A percentile compares a stretch with the other conserved stretches of the same genome.
Evolutionary conservation across 2,113 vertebrate species (phyloP).

Genomic region (Ochotona curzoniae): DNA sequence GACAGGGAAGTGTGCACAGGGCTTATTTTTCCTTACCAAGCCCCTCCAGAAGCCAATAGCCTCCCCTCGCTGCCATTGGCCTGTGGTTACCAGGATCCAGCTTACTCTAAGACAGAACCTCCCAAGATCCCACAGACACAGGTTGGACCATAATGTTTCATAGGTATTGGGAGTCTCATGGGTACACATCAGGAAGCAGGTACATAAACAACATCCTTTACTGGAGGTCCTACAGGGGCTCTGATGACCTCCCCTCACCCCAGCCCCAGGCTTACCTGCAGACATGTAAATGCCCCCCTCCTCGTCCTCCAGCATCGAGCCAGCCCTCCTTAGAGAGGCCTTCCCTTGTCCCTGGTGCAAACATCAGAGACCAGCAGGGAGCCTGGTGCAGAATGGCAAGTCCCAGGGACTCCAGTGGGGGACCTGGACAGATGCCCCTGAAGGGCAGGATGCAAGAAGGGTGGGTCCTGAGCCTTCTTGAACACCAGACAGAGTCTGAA

Average conservation of each 20-base stretch:
- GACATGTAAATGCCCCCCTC: not conserved
- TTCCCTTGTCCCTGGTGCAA: not conserved
- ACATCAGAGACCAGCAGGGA: not conserved
- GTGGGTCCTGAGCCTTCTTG: not conserved
- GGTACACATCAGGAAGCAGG: not conserved
- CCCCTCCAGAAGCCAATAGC: too few species aligned
- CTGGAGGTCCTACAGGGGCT: not conserved
- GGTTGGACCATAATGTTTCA: not conserved
- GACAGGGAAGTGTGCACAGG: too few species aligned
- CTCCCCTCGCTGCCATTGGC: not conserved
- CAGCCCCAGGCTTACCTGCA: not conserved
- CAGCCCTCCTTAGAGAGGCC: not conserved
- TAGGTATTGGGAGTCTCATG: not conserved
- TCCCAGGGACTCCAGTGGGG: not conserved
- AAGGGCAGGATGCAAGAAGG: not conserved
- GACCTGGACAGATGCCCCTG: not conserved
- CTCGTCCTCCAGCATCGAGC: not conserved
- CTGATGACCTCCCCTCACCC: too few species aligned
- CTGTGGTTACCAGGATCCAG: not conserved
- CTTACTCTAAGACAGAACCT: not conserved
- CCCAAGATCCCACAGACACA: not conserved
- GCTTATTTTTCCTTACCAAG: not conserved
- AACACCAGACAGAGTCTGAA: not conserved
- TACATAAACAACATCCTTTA: not conserved
- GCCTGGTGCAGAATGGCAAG: too few species aligned